Conservation (phyloP, 2,113 vertebrate species). For the Penelope pileata region DNA sequence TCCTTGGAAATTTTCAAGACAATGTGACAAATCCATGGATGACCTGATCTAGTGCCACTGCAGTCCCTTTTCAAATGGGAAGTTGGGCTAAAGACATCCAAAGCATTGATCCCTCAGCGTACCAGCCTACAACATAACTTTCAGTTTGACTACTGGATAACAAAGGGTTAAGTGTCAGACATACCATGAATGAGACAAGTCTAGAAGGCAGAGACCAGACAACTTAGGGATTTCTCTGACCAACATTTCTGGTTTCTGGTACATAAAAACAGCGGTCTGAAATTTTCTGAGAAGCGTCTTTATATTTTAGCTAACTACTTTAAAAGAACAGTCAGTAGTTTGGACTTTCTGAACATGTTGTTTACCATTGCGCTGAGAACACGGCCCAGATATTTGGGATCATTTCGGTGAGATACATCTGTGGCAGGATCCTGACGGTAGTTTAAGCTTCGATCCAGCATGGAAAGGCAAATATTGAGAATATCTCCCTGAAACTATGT, state of each 20-base stretch:
- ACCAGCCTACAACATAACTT: neutral
- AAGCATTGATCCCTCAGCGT: neutral
- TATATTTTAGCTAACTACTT: neutral
- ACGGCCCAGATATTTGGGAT: conserved; percentile 78
- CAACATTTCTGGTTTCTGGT: neutral
- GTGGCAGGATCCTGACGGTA: conserved; percentile 69
- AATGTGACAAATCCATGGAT: neutral
- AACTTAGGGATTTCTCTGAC: neutral
- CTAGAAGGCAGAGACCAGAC: neutral
- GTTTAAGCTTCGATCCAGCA: conserved; percentile 77
- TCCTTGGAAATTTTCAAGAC: neutral
- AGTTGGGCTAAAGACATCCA: neutral
- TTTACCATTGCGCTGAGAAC: conserved; percentile 84
- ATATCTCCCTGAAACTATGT: conserved; percentile 78
- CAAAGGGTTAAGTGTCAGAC: neutral
- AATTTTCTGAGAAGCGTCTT: neutral
- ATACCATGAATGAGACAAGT: neutral
- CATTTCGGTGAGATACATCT: conserved; percentile 71
- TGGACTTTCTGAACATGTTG: neutral
- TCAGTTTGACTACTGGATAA: neutral
- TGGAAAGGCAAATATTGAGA: conserved; percentile 71
- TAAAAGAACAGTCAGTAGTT: neutral
- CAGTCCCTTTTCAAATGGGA: neutral
- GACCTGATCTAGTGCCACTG: neutral
- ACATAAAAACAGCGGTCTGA: neutral